Evolutionary conservation across 2,113 vertebrate genomes (phyloP).

Genomic region (Rousettus leschenaultii): DNA sequence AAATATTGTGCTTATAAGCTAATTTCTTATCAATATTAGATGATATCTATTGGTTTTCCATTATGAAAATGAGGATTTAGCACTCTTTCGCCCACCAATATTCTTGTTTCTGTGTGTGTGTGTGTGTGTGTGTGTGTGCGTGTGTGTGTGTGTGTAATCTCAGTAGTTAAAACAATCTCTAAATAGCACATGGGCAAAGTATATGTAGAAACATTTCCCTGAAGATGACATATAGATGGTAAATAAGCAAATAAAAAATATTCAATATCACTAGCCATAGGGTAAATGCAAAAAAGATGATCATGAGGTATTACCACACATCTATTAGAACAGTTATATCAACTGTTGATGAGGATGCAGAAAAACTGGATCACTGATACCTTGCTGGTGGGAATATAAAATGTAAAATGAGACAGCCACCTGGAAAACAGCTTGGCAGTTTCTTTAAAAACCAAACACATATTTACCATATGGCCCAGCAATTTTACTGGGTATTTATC

Average conservation of each 20-base stretch:
- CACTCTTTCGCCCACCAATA: background rate
- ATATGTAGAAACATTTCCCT: background rate
- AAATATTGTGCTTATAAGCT: background rate
- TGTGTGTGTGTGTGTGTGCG: background rate
- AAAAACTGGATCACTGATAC: background rate
- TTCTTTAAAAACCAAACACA: conserved; percentile 5
- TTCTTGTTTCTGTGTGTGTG: background rate
- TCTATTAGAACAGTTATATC: background rate
- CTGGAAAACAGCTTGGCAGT: background rate
- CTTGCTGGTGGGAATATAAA: background rate
- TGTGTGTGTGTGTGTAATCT: background rate
- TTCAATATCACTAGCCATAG: background rate
- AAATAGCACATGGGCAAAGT: background rate
- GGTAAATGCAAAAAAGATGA: background rate
- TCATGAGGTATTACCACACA: background rate
- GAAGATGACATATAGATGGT: background rate
- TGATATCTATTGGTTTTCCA: background rate
- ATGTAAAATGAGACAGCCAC: conserved; percentile 5
- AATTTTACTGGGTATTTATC: conserved; percentile 26
- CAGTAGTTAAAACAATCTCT: background rate
- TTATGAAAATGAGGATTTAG: background rate
- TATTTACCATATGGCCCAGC: background rate
- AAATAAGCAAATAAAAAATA: background rate
- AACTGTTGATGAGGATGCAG: background rate
- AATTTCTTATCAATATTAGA: background rate